Conservation (phyloP, 1,140 invertebrate species). For the Euwallacea fornicatus region DNA sequence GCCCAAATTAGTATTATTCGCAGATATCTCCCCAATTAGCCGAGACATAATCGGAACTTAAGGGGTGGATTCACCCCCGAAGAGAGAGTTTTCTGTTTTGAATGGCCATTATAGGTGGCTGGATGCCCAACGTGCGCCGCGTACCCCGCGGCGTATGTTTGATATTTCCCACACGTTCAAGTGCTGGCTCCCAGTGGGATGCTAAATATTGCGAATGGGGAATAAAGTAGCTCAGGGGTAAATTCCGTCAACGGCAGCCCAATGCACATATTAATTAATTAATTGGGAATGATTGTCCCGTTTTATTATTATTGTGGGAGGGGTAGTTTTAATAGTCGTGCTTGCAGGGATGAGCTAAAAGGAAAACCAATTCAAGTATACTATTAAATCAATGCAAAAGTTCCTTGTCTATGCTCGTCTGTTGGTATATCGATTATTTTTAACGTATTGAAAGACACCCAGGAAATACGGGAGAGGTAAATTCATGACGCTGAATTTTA, state of each 20-base stretch:
- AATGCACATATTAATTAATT: constrained; percentile 33
- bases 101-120: constrained; percentile 40
- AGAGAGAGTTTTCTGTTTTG: constrained; percentile 22
- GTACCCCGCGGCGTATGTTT: constrained; percentile 44
- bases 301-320: constrained; percentile 3
- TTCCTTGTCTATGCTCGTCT: too few species aligned
- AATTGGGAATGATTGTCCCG: constrained; percentile 17
- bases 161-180: constrained; percentile 49
- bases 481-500: too few species aligned
- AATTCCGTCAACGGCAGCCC: constrained; percentile 41
- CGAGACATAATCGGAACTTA: neutral
- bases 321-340: too few species aligned
- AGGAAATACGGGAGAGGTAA: too few species aligned
- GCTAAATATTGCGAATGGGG: constrained; percentile 22
- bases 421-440: too few species aligned
- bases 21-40: constrained; percentile 26
- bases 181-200: constrained; percentile 43
- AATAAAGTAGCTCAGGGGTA: constrained; percentile 17
- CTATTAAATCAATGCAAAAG: too few species aligned
- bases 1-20: neutral
- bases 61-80: constrained; percentile 13
- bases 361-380: too few species aligned
- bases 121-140: constrained; percentile 38
- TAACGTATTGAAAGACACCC: too few species aligned
- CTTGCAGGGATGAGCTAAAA: too few species aligned